Conservation (phyloP, 2,888 invertebrate genomes). For the Mimumesa dahlbomi region DNA sequence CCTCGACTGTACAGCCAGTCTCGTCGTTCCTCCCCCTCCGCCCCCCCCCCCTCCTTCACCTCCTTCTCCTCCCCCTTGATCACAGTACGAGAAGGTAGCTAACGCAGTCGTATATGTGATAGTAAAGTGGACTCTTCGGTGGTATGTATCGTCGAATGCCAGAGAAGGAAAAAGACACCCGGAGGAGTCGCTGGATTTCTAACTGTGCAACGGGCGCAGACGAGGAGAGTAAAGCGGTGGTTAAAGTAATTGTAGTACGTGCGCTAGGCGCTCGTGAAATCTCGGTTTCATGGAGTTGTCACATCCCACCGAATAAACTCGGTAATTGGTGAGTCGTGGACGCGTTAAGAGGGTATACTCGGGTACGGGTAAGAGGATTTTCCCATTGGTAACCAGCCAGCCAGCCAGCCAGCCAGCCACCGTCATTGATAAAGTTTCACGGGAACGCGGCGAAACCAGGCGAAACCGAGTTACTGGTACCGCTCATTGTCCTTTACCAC, state of each 20-base stretch:
- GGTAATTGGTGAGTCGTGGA: conserved; percentile 63
- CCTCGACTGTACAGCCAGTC: conserved; percentile 13
- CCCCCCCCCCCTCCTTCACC: too few relatives aligned
- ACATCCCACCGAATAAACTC: conserved; percentile 68
- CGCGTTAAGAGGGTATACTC: conserved; percentile 31
- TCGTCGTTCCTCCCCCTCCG: too few relatives aligned
- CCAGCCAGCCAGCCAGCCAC: too few relatives aligned
- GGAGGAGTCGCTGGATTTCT: neutral
- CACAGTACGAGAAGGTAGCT: neutral
- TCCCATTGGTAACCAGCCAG: conserved; percentile 29
- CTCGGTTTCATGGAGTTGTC: conserved; percentile 68
- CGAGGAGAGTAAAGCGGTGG: conserved; percentile 18
- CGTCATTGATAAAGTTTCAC: conserved; percentile 51
- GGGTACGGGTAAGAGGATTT: conserved; percentile 17
- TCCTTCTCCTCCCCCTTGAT: too few relatives aligned
- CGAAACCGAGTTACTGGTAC: neutral
- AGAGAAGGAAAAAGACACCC: conserved; percentile 22
- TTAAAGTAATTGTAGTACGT: conserved; percentile 36
- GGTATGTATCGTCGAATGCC: conserved; percentile 6
- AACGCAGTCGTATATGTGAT: too few relatives aligned
- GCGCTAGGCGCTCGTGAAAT: conserved; percentile 62
- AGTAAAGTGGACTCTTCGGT: conserved; percentile 36
- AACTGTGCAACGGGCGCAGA: conserved; percentile 13
- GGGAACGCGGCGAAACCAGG: neutral
- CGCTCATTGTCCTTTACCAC: conserved; percentile 49